Evolutionary conservation across 2,888 invertebrate species (phyloP), one percentile per base, ranked within the genome.

Genomic region (Gymnocheta viridis): DNA sequence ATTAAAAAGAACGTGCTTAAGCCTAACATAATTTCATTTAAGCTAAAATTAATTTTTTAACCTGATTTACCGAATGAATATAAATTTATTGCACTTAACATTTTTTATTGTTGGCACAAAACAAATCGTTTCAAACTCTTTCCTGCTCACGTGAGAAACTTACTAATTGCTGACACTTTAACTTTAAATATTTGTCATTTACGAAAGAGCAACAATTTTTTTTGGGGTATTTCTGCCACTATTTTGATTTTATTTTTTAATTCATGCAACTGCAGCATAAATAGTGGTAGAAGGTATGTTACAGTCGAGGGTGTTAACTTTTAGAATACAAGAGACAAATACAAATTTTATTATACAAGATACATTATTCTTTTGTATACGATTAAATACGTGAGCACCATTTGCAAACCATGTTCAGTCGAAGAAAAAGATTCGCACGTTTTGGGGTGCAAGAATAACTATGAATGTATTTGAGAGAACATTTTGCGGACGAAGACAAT

Each of bases 101-200:
- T 24, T 2, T 49, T 12, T 67, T 44, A 4, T 29, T 54, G 24
- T 27, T 44, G 41, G 5, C 9, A 29, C 12, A 32, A 32, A 22
- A 54, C 29, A 62, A 73, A 73, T 62, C 38, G 38, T 74, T 76
- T 76, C 51, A 54, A 44, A 29, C 10, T 29, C 29, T 19, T 56
- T 74, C 54, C 27, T 27, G n/a, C n/a, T 76, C 76, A 83, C 80
- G 83, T 83, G 83, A 72, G 60, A 70, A 76, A 67, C 76, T 83
- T 83, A 76, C 77, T 80, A 80, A 80, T 83, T 76, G 76, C 58
- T 80, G 80, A 60, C 76, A 80, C 80, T 72, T 83, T 44, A 76
- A 66, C 79, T 76, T 66, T 10, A 41, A 58, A 29, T 47, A 70
- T 80, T 80, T 83, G 66, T 66, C 74, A 56, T 35, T 35, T 54